A percentile compares a stretch with the other conserved stretches of the same genome.
phyloP scores from a whole-genome alignment of 1,140 invertebrate genomes.

The Drosophila virilis region DNA sequence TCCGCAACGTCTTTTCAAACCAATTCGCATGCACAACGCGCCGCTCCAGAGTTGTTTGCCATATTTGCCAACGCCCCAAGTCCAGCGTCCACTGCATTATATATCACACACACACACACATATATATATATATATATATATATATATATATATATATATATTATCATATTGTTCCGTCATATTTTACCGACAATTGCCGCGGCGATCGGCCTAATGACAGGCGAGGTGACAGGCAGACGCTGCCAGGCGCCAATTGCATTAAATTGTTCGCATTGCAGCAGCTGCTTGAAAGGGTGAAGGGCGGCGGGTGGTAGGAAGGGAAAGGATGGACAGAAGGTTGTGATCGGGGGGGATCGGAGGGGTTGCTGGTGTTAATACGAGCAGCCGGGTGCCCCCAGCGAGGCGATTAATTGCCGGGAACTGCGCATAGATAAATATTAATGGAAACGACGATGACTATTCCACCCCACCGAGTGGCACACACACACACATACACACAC shows the following conservation, averaged over 20 bases:
- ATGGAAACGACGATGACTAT: conserved; percentile 9
- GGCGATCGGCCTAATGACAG: conserved; percentile 1
- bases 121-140: not conserved
- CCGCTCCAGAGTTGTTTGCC: not conserved
- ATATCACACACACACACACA: not conserved
- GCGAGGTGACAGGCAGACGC: conserved; percentile 5
- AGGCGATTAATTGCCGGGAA: conserved; percentile 68
- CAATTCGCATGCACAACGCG: too few species aligned
- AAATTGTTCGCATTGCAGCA: not conserved
- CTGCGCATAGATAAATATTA: conserved; percentile 49
- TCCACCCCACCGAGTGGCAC: conserved; percentile 27
- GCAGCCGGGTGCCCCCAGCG: not conserved
- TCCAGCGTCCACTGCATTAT: not conserved
- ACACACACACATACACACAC: not conserved
- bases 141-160: not conserved
- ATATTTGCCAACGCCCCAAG: conserved; percentile 5
- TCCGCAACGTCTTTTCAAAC: too few species aligned
- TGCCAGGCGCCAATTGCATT: conserved; percentile 32
- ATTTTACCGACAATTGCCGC: conserved; percentile 2
- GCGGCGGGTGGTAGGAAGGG: not conserved
- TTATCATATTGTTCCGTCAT: not conserved
- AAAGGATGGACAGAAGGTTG: not conserved
- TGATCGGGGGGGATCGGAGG: not conserved
- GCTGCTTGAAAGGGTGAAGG: not conserved
- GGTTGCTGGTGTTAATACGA: conserved; percentile 37